phyloP scores from a whole-genome alignment of 2,888 invertebrate species.

The Deilephila elpenor region DNA sequence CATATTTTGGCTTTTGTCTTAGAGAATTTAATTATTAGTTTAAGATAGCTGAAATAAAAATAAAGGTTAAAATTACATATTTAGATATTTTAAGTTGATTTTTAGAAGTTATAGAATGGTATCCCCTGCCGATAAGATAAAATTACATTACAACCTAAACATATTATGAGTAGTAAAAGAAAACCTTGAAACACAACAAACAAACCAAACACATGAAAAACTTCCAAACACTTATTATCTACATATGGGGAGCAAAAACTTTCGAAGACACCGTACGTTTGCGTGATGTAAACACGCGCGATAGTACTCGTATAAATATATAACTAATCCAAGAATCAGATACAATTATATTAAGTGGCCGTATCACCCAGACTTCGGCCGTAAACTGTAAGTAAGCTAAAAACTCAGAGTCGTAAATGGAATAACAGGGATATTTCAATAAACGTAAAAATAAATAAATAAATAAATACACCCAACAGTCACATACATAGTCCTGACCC shows the following conservation, averaged over 20 bases:
- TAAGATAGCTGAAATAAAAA: too few species aligned
- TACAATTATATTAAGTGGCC: not conserved
- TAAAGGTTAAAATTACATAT: too few species aligned
- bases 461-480: too few species aligned
- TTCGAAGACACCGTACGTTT: not conserved
- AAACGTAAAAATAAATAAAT: too few species aligned
- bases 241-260: not conserved
- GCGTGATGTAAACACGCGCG: not conserved
- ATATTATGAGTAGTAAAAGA: too few species aligned
- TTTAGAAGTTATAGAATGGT: too few species aligned
- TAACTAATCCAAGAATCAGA: not conserved
- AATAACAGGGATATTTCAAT: not conserved
- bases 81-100: too few species aligned
- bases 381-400: conserved; percentile 14
- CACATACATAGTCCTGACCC: too few species aligned
- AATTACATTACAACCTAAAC: too few species aligned
- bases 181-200: not conserved
- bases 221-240: not conserved
- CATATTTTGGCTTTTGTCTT: too few species aligned
- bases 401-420: not conserved
- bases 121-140: too few species aligned
- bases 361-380: not conserved
- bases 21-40: too few species aligned
- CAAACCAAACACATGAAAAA: not conserved
- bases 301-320: not conserved